A percentile compares a stretch with the other conserved stretches of the same genome.
Evolutionary conservation across 2,113 vertebrate genomes (phyloP).

Genomic region (Capricornis sumatraensis): DNA sequence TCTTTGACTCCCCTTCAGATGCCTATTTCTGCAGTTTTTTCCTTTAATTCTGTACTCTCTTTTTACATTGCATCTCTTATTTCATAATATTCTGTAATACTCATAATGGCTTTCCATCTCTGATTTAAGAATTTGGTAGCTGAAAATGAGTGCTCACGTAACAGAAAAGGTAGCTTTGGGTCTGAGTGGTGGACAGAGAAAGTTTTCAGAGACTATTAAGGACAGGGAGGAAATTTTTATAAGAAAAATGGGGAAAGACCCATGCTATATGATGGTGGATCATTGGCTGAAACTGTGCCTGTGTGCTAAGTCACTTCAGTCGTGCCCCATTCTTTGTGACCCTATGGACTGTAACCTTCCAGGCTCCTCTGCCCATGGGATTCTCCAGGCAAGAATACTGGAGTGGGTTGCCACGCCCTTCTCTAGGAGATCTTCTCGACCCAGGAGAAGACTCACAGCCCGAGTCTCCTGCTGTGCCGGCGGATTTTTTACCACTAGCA

Average conservation of each 20-base stretch:
- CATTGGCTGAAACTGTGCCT: not conserved
- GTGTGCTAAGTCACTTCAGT: not conserved
- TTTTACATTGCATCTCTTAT: not conserved
- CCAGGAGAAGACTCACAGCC: not conserved
- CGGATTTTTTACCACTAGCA: not conserved
- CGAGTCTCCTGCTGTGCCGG: rapidly evolving
- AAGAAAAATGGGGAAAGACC: not conserved
- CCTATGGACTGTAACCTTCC: not conserved
- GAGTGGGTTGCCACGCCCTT: not conserved
- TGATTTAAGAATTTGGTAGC: not conserved
- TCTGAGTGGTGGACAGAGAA: not conserved
- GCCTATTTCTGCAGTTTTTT: not conserved
- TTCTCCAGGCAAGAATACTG: not conserved
- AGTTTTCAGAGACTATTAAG: not conserved
- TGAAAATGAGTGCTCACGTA: not conserved
- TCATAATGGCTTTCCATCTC: not conserved
- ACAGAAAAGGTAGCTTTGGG: not conserved
- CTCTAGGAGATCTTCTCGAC: not conserved
- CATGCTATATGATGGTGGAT: not conserved
- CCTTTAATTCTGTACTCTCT: not conserved
- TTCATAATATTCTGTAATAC: not conserved
- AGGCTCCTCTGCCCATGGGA: not conserved
- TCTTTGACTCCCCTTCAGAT: not conserved
- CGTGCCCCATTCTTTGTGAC: not conserved
- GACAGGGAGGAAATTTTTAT: not conserved